Evolutionary conservation across 1,140 invertebrate species (phyloP).

Genomic region (Linepithema humile): DNA sequence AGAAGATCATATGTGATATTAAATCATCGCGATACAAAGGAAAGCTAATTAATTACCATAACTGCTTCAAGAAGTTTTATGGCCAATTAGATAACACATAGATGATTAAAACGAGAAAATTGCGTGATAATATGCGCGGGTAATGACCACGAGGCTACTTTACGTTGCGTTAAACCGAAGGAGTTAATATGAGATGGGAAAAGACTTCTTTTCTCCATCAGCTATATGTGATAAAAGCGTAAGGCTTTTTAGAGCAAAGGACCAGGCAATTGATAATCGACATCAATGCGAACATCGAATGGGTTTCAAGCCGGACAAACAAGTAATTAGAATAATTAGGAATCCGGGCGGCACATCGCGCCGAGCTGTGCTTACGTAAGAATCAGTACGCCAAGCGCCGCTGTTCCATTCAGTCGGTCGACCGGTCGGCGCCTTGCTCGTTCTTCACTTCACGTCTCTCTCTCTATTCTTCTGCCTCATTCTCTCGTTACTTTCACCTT

Average conservation of each 20-base stretch:
- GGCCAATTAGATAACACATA: too few relatives aligned
- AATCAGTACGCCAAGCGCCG: slow-evolving; percentile 67
- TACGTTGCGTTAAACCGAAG: background rate
- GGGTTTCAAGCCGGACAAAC: slow-evolving; percentile 46
- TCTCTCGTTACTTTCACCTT: slow-evolving; percentile 64
- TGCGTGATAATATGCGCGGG: too few relatives aligned
- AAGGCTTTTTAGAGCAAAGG: background rate
- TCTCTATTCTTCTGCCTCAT: slow-evolving; percentile 26
- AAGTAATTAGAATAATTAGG: slow-evolving; percentile 66
- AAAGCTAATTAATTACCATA: background rate
- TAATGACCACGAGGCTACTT: background rate
- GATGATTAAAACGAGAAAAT: background rate
- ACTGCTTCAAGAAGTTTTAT: background rate
- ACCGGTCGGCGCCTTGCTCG: slow-evolving; percentile 57
- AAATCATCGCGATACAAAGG: too few relatives aligned
- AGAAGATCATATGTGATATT: background rate
- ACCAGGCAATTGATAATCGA: slow-evolving; percentile 23
- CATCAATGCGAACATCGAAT: background rate
- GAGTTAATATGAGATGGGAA: background rate
- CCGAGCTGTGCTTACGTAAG: slow-evolving; percentile 60
- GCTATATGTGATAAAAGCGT: background rate
- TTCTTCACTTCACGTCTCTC: slow-evolving; percentile 25
- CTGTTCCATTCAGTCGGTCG: slow-evolving; percentile 65
- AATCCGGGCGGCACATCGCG: slow-evolving; percentile 14
- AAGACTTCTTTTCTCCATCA: background rate